Base-by-base conservation (phyloP, 2,888 invertebrate genomes). In the Pilophorus perplexus region DNA sequence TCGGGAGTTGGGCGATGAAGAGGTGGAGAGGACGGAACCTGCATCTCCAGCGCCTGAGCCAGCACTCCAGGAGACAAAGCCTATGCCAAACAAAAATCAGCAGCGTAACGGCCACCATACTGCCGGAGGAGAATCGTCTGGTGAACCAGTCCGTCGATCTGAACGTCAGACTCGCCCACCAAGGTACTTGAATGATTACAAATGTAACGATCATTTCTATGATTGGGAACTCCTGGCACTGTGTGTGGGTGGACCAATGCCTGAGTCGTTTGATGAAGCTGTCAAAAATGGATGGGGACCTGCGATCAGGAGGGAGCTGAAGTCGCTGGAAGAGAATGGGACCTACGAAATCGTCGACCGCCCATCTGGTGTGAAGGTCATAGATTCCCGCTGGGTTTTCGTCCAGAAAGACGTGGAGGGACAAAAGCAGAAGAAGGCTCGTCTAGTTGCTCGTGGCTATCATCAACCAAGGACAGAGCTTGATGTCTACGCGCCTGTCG, bases 351-450 rank as follows among this genome's bases (percentile, higher is more conserved):
- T 64, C 3, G 52, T 64, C 8, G 50, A 48, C 6, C 12, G 18
- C 10, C 65, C n/a, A 46, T 16, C 25, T 14, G 12, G 27, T 18
- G 16, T 18, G n/a, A 20, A 55, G 14, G 5, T n/a, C n/a, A n/a
- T n/a, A 38, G 28, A 66, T 59, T 44, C 59, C 42, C 57, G 25
- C 18, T 59, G 18, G 48, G 37, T 59, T 28, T 65, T 55, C 55
- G 33, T 25, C 16, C n/a, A 37, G 25, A 25, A 54, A 20, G 18
- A 16, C 12, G 14, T 55, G 14, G 40, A 55, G 3, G 42, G 52
- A 25, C 3, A 14, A 27, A 23, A 28, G 12, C 6, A 14, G 54
- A 54, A 25, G 33, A 60, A 37, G 46, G n/a, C n/a, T n/a, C n/a
- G n/a, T n/a, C n/a, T n/a, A n/a, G n/a, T n/a, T n/a, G n/a, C n/a